Evolutionary conservation across 2,888 invertebrate species (phyloP).

Genomic region (Macrostomum cliftonense): DNA sequence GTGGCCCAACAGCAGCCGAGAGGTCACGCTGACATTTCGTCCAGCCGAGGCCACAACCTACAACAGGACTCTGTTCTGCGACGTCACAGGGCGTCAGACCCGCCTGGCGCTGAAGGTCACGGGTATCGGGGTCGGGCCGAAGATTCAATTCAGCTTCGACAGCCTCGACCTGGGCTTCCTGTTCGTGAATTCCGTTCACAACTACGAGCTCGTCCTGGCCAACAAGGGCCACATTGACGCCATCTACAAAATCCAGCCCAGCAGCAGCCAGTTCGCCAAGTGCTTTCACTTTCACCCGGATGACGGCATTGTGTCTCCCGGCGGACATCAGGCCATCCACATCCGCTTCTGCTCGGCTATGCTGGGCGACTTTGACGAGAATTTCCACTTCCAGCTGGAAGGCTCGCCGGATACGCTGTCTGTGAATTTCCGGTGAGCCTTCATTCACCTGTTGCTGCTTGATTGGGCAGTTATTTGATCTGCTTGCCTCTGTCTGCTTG

Average conservation of each 20-base stretch:
- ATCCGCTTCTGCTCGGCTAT: conserved; percentile 27
- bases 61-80: conserved; percentile 33
- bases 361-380: conserved; percentile 34
- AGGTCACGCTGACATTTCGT: conserved; percentile 32
- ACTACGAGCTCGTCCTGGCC: conserved; percentile 34
- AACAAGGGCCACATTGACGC: conserved; percentile 38
- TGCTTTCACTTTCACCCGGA: conserved; percentile 33
- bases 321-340: conserved; percentile 34
- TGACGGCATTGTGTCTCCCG: conserved; percentile 34
- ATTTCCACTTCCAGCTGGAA: conserved; percentile 32
- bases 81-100: conserved; percentile 34
- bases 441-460: too few relatives aligned
- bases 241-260: conserved; percentile 26
- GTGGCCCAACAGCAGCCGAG: conserved; percentile 34
- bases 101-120: conserved; percentile 31
- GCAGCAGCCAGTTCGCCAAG: conserved; percentile 27
- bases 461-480: too few relatives aligned
- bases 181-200: conserved; percentile 33
- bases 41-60: conserved; percentile 32
- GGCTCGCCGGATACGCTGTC: conserved; percentile 21
- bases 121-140: conserved; percentile 36
- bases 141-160: conserved; percentile 32
- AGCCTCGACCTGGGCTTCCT: conserved; percentile 35
- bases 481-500: too few relatives aligned
- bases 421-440: conserved; percentile 11